A percentile compares a stretch with the other conserved stretches of the same genome.
Conservation (phyloP, 2,888 invertebrate genomes). For the Cryptus viduatorius region DNA sequence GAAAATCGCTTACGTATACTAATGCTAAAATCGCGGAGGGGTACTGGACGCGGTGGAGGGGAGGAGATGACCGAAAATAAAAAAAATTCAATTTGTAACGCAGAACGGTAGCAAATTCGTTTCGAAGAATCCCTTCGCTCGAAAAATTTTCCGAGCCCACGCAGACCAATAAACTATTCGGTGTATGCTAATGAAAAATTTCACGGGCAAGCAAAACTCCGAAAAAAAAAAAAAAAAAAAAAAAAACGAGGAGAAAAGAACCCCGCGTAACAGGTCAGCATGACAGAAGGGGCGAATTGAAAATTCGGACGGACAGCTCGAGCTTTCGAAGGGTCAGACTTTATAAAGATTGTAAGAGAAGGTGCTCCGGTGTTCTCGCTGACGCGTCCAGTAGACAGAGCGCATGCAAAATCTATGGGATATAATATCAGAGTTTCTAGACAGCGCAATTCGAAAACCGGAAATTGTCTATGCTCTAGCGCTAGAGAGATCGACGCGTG, state of each 20-base stretch:
- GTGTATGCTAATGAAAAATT: neutral
- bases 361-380: neutral
- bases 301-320: constrained; percentile 18
- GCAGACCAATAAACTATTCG: neutral
- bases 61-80: neutral
- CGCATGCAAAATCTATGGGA: constrained; percentile 46
- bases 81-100: constrained; percentile 50
- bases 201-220: neutral
- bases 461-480: constrained; percentile 54
- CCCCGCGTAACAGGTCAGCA: neutral
- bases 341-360: constrained; percentile 48
- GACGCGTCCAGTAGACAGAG: constrained; percentile 21
- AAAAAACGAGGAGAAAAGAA: neutral
- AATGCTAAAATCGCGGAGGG: constrained; percentile 28
- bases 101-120: constrained; percentile 61
- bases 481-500: constrained; percentile 23
- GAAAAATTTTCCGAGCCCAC: neutral
- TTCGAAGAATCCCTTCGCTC: constrained; percentile 7
- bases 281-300: neutral
- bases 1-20: constrained; percentile 8
- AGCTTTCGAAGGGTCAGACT: constrained; percentile 18
- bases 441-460: constrained; percentile 49
- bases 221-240: neutral
- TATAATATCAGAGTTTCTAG: constrained; percentile 1
- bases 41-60: neutral